Evolutionary conservation across 1,140 invertebrate species (phyloP), one percentile per base, ranked within the genome.

Genomic region (Aplysia californica): DNA sequence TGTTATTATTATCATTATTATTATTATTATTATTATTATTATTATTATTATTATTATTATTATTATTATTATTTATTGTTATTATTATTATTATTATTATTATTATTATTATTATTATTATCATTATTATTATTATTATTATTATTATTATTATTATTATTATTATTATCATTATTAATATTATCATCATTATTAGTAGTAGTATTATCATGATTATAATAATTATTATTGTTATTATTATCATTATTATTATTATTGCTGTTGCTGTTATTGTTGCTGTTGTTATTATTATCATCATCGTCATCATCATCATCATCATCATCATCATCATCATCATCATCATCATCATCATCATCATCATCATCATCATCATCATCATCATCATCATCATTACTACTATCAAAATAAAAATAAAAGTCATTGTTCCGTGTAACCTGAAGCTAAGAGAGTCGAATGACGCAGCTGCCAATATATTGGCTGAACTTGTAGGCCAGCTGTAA

Each of bases 261-360:
- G 29, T 61, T 61, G 29, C 29, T 61, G 29, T 61, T 61, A 26
- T 61, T 61, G 29, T 61, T 61, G 29, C 29, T 61, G 29, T 61
- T 61, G 29, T 61, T 61, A 61, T 61, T 61, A 61, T 61, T 26
- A 61, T 61, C 29, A 61, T 61, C 29, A 50, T 71, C 18, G 55
- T 39, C 21, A 50, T 50, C 21, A 50, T 29, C 41, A 71, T 41
- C 31, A 50, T 71, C 21, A 71, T 71, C 31, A 50, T 71, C 41
- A 71, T 50, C 21, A 71, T 50, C 31, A 50, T 71, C 41, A 71
- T 71, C 21, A 50, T 50, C 21, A 71, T 71, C 41, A 71, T 50
- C 41, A 50, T 50, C 36, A 71, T 71, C 36, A 50, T 71, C 31
- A 50, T 50, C 31, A 71, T 50, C 36, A 50, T 50, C 58, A 61